These are phyloP conservation scores for Phymastichus coffea DNA, from an alignment of 1,140 invertebrate genomes.

Conservation along the genomic window DNA sequence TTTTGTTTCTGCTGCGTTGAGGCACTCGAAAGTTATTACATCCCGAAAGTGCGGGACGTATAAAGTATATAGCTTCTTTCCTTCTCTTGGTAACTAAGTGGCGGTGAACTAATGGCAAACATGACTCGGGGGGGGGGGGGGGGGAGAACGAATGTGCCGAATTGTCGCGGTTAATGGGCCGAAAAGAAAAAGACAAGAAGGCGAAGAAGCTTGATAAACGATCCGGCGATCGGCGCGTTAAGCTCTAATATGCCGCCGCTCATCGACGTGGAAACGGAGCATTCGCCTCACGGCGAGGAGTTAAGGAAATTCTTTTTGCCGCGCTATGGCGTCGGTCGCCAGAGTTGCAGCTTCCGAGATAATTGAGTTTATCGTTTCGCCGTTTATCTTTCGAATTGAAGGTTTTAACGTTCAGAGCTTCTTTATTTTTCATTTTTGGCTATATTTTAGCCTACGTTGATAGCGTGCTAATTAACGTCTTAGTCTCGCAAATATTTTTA, in stretches of 20 bases:
- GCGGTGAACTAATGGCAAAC: conserved; percentile 52
- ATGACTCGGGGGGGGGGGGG: conserved; percentile 41
- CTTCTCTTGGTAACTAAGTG: conserved; percentile 36
- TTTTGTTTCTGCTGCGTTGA: no score
- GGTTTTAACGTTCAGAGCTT: no score
- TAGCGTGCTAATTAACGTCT: no score
- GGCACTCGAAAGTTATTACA: conserved; percentile 19
- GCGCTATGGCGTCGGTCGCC: background rate
- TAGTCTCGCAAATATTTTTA: no score
- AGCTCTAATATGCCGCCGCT: no score
- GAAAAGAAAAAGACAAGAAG: conserved; percentile 48
- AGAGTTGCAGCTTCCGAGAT: no score
- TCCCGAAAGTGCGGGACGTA: conserved; percentile 1
- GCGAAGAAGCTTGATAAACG: conserved; percentile 12
- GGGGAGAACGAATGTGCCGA: conserved; percentile 49
- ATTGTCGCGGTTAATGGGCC: conserved; percentile 49
- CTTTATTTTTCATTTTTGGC: background rate
- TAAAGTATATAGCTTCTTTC: conserved; percentile 30
- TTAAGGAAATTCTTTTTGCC: conserved; percentile 1
- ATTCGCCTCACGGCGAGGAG: no score
- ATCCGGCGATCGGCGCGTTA: conserved; percentile 14
- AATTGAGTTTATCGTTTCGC: conserved; percentile 19
- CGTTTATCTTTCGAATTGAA: no score
- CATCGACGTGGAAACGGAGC: background rate
- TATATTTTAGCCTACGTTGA: background rate